Evolutionary conservation across 1,140 invertebrate genomes (phyloP), one percentile per base, ranked within the genome.

Genomic region (Pseudobourletiella spinata): DNA sequence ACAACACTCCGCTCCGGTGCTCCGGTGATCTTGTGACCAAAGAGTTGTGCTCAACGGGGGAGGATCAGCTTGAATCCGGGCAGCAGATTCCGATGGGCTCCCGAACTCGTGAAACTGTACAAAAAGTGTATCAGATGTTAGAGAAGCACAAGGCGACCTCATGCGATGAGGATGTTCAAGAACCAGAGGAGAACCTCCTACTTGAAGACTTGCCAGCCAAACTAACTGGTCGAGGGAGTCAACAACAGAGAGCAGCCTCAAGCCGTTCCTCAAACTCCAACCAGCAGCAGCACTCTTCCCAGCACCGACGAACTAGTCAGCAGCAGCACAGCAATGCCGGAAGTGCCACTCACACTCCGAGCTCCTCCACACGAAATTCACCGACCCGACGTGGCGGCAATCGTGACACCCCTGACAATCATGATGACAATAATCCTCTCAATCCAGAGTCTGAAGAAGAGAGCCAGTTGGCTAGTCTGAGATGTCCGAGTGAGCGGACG

Each of bases 401-500:
- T 35, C 20, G 30, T 42, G 52, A 48, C 16, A 28, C 29, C 15
- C 15, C n/a, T 51, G 16, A 48, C n/a, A 58, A 48, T 50, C 51
- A 35, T 44, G 73, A 71, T 48, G 72, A 77, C 69, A 80, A 85
- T 69, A 81, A 56, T 43, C 42, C 30, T 59, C 51, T 24, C 28
- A n/a, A n/a, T n/a, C n/a, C n/a, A n/a, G 88, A 91, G 74, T 80
- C 83, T 1, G 84, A 81, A 56, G 87, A 91, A 72, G 68, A 67
- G 26, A 71, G 71, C 65, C 74, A 77, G 67, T 80, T 91, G 61
- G 82, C 89, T 0, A 83, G 85, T 73, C 77, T 94, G 22, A 78
- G 91, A 58, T 95, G 91, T 78, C 83, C 89, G 32, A 91, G 88
- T 74, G 88, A 91, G 72, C 79, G 88, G 46, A 86, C 89, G 1